Evolutionary conservation across 2,797 vertebrate species (phyloP).

Genomic region (Lates japonicus): DNA sequence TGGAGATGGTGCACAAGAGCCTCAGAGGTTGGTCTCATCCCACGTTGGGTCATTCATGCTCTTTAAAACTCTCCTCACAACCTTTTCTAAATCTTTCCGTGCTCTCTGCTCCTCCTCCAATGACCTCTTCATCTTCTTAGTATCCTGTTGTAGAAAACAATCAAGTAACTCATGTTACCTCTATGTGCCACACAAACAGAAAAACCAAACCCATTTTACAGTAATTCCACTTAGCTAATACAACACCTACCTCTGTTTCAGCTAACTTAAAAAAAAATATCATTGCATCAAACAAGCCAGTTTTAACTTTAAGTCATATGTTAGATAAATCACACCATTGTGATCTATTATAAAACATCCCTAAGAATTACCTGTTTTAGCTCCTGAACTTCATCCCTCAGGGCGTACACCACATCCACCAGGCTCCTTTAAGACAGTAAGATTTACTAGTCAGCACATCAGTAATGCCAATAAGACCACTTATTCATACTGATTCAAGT

Average conservation of each 20-base stretch:
- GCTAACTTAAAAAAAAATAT: neutral
- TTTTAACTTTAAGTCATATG: neutral
- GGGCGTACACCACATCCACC: conserved; percentile 96
- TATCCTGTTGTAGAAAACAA: conserved; percentile 87
- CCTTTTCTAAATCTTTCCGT: conserved; percentile 95
- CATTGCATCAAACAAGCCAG: neutral
- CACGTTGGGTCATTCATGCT: conserved; percentile 96
- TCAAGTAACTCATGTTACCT: neutral
- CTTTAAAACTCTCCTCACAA: conserved; percentile 95
- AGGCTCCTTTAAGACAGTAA: conserved; percentile 89
- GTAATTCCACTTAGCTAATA: too few species aligned
- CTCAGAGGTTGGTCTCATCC: conserved; percentile 98
- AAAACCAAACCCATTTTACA: neutral
- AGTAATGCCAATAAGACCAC: neutral
- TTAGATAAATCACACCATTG: neutral
- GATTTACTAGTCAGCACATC: conserved; percentile 11
- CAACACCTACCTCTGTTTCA: too few species aligned
- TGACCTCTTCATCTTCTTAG: conserved; percentile 98
- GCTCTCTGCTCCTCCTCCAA: conserved; percentile 97
- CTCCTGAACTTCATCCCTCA: conserved; percentile 98
- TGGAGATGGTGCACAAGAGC: conserved; percentile 17
- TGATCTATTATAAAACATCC: neutral
- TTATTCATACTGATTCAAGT: neutral
- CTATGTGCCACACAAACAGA: neutral
- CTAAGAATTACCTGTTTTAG: conserved; percentile 91